Percentiles rank a stretch among this genome's conserved stretches.
Evolutionary conservation across 1,140 invertebrate genomes (phyloP).

Genomic region (Carcinoscorpius rotundicauda): DNA sequence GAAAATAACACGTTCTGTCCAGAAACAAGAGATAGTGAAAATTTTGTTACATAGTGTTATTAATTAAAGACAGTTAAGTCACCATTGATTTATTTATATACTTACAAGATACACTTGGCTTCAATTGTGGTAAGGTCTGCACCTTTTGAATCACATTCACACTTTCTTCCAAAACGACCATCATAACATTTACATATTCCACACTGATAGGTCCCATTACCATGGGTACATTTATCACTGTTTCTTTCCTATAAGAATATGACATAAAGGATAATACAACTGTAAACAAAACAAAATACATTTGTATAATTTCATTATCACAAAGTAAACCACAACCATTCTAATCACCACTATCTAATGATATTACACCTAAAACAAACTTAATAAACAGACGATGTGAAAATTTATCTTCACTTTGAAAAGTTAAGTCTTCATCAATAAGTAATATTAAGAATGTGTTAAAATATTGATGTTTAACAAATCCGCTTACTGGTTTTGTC

Average conservation of each 20-base stretch:
- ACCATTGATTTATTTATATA: slow-evolving; percentile 1
- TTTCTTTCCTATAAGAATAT: slow-evolving; percentile 14
- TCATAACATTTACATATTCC: slow-evolving; percentile 74
- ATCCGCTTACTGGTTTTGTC: too few species aligned
- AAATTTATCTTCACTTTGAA: neutral
- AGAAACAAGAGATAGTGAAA: too few species aligned
- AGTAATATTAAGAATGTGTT: too few species aligned
- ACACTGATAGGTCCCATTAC: slow-evolving; percentile 48
- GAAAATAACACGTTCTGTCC: too few species aligned
- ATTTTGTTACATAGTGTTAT: too few species aligned
- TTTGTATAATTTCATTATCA: too few species aligned
- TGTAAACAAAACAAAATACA: neutral
- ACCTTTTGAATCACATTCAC: slow-evolving; percentile 57
- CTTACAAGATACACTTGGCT: slow-evolving; percentile 19
- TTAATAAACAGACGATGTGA: too few species aligned
- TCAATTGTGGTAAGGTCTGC: slow-evolving; percentile 20
- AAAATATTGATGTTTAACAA: too few species aligned
- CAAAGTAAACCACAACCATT: too few species aligned
- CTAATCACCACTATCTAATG: too few species aligned
- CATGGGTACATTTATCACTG: slow-evolving; percentile 18
- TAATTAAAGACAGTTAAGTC: neutral
- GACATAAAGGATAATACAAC: neutral
- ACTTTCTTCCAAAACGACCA: slow-evolving; percentile 63
- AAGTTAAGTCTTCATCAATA: neutral
- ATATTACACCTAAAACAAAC: too few species aligned